Evolutionary conservation across 2,888 invertebrate species (phyloP).

Genomic region (Camponotus fellah): DNA sequence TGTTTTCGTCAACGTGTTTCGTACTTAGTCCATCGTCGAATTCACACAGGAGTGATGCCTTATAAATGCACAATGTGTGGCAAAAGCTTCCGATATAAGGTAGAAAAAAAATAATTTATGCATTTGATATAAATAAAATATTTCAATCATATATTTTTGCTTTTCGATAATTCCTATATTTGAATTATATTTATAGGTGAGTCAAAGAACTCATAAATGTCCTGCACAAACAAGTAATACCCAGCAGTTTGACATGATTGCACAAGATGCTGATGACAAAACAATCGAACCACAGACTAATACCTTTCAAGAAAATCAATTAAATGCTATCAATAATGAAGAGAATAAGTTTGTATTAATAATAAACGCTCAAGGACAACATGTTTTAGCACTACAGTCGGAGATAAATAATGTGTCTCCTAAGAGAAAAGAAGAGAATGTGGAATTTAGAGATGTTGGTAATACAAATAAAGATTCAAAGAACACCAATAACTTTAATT

Average conservation of each 20-base stretch:
- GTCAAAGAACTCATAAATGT: conserved; percentile 94
- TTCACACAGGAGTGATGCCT: conserved; percentile 95
- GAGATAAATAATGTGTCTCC: conserved; percentile 68
- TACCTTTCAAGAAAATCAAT: conserved; percentile 62
- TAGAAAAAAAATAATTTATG: conserved; percentile 76
- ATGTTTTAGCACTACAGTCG: conserved; percentile 78
- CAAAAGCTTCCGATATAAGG: conserved; percentile 94
- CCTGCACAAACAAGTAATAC: conserved; percentile 88
- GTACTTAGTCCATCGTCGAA: conserved; percentile 93
- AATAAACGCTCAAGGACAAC: conserved; percentile 81
- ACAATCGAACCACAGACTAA: conserved; percentile 48
- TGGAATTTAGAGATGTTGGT: conserved; percentile 22
- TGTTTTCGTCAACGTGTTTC: conserved; percentile 95
- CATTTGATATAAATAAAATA: not conserved
- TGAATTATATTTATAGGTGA: conserved; percentile 87
- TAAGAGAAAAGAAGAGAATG: conserved; percentile 48
- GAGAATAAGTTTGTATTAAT: conserved; percentile 82
- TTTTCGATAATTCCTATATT: conserved; percentile 22
- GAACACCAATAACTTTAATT: conserved; percentile 62
- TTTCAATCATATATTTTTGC: conserved; percentile 5
- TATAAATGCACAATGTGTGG: conserved; percentile 94
- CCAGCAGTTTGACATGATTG: conserved; percentile 78
- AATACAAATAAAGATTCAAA: conserved; percentile 54
- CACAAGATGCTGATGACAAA: conserved; percentile 55
- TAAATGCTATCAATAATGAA: conserved; percentile 66